Percentiles rank a stretch among this genome's conserved stretches.
phyloP scores from a whole-genome alignment of 2,888 invertebrate genomes.

The Ptychoptera albimana region DNA sequence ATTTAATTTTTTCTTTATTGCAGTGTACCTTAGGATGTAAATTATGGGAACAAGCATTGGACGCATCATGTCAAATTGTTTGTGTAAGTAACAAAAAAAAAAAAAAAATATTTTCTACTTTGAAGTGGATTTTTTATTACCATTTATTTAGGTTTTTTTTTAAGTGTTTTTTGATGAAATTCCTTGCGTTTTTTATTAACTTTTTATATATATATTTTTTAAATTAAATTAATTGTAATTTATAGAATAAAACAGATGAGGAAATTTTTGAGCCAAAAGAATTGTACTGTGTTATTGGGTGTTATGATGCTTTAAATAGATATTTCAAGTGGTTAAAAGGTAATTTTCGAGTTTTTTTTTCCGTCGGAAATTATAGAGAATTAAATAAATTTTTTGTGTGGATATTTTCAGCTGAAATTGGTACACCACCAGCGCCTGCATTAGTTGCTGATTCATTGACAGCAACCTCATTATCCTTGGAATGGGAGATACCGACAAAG shows the following conservation, averaged over 20 bases:
- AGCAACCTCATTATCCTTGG: conserved; percentile 60
- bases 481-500: conserved; percentile 48
- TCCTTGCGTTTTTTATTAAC: not conserved
- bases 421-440: conserved; percentile 56
- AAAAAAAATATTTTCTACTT: not conserved
- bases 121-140: not conserved
- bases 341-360: conserved; percentile 19
- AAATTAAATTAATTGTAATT: not conserved
- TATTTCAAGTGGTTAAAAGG: conserved; percentile 58
- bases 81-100: conserved; percentile 53
- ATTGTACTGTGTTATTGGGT: conserved; percentile 66
- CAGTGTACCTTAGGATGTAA: conserved; percentile 71
- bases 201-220: not conserved
- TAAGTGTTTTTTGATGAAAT: not conserved
- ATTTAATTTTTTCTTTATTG: conserved; percentile 25
- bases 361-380: not conserved
- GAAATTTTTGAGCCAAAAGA: conserved; percentile 49
- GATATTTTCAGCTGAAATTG: conserved; percentile 38
- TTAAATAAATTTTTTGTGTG: conserved; percentile 4
- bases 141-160: conserved; percentile 6
- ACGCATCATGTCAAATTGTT: conserved; percentile 58
- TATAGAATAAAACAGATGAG: conserved; percentile 51
- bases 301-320: conserved; percentile 60
- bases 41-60: conserved; percentile 59
- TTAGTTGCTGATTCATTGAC: conserved; percentile 62